These are phyloP conservation scores for Pogona vitticeps DNA, from an alignment of 2,113 vertebrate genomes.

Conservation along the genomic window DNA sequence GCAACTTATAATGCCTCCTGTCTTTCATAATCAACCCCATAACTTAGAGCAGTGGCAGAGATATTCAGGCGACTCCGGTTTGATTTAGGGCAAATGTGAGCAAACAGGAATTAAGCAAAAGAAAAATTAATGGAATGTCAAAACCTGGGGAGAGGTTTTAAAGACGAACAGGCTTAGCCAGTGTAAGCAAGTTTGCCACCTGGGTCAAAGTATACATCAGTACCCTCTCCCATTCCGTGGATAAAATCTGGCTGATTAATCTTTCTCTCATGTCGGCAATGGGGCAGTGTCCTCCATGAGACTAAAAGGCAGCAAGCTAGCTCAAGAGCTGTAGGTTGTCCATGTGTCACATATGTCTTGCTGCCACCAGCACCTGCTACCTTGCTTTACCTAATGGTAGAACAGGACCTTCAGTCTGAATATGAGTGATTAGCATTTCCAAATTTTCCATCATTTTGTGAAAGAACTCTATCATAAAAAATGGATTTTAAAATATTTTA, in stretches of 20 bases:
- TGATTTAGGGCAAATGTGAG: background rate
- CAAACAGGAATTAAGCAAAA: background rate
- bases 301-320: background rate
- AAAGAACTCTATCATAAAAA: background rate
- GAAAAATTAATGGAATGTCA: background rate
- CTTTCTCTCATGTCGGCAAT: background rate
- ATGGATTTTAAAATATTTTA: too few species aligned
- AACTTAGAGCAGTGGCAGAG: background rate
- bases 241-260: background rate
- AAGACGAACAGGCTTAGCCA: background rate
- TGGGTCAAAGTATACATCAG: background rate
- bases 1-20: background rate
- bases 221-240: background rate
- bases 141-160: background rate
- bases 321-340: background rate
- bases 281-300: background rate
- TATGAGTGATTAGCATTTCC: background rate
- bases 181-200: background rate
- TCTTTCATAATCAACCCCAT: background rate
- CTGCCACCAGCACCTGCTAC: background rate
- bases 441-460: background rate
- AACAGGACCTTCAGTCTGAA: background rate
- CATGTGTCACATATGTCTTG: background rate
- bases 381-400: background rate
- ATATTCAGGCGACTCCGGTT: background rate